Percentiles rank a stretch among this genome's conserved stretches.
Conservation (phyloP, 2,888 invertebrate species). For the Hanleya hanleyi region DNA sequence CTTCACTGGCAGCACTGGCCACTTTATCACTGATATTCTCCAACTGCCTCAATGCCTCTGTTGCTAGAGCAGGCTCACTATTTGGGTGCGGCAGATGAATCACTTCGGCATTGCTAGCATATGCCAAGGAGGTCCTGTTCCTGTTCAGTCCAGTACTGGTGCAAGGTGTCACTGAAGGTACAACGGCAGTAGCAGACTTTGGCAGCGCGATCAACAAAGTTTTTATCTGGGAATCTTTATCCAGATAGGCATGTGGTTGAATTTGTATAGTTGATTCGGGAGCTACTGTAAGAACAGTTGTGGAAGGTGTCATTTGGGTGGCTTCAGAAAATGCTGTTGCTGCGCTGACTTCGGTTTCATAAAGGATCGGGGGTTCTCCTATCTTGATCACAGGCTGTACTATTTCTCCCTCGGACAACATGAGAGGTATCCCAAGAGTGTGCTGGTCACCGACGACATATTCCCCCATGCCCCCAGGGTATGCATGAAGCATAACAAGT, state of each 20-base stretch:
- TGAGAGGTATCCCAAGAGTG: neutral
- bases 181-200: neutral
- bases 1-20: constrained; percentile 46
- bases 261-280: no score
- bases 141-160: neutral
- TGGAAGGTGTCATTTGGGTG: neutral
- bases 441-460: neutral
- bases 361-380: neutral
- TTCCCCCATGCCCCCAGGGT: neutral
- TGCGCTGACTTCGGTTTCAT: neutral
- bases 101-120: constrained; percentile 32
- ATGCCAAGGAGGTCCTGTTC: neutral
- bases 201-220: neutral
- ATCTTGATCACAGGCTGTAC: neutral
- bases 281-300: neutral
- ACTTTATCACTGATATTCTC: constrained; percentile 52
- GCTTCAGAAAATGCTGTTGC: neutral
- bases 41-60: constrained; percentile 43
- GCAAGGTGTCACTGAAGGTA: neutral
- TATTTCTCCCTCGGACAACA: neutral
- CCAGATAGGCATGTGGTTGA: no score
- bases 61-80: constrained; percentile 42
- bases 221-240: neutral
- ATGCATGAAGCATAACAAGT: neutral
- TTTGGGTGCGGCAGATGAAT: constrained; percentile 48